Conservation (phyloP, 2,113 vertebrate genomes). For the Scytalopus superciliaris region DNA sequence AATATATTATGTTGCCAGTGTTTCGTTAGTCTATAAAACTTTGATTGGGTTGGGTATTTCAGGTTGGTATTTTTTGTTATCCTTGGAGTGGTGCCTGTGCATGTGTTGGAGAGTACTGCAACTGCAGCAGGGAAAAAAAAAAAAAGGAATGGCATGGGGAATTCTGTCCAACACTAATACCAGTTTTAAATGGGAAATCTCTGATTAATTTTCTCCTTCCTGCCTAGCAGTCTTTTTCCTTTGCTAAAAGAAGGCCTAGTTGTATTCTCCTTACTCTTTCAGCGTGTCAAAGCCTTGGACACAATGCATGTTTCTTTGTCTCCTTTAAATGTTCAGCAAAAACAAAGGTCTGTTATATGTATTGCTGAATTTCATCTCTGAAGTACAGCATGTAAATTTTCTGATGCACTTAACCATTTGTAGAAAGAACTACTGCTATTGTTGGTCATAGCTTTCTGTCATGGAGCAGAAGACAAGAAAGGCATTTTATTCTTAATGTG, state of each 20-base stretch:
- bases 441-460: neutral
- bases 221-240: neutral
- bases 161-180: neutral
- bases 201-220: neutral
- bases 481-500: neutral
- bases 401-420: neutral
- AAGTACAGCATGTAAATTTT: neutral
- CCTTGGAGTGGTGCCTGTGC: slow-evolving; percentile 4
- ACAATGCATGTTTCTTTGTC: neutral
- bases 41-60: slow-evolving; percentile 21
- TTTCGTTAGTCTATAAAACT: slow-evolving; percentile 18
- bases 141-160: neutral
- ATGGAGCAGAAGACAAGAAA: neutral
- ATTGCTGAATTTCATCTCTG: neutral
- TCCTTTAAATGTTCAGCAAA: neutral
- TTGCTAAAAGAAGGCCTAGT: neutral
- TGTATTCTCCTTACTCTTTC: neutral
- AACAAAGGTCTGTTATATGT: neutral
- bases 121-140: neutral
- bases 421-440: neutral
- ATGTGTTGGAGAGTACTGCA: neutral
- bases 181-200: neutral
- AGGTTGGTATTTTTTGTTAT: neutral
- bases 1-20: slow-evolving; percentile 30
- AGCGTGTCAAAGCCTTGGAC: neutral